A percentile compares a stretch with the other conserved stretches of the same genome.
Evolutionary conservation across 2,113 vertebrate species (phyloP).

Genomic region (Mionectes macconnelli): DNA sequence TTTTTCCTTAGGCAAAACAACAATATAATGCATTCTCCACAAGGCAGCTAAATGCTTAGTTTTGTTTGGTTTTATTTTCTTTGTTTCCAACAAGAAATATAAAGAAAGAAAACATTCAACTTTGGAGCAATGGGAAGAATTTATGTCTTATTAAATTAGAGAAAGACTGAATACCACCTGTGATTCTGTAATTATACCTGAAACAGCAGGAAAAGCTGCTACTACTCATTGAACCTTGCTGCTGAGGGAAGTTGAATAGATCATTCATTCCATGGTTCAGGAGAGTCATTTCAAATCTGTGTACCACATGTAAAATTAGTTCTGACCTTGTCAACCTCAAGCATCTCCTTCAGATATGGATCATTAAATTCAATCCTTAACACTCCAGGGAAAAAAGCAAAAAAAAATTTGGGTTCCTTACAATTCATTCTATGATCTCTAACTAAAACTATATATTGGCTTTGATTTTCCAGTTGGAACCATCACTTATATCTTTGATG

Average conservation of each 20-base stretch:
- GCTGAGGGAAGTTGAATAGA: conserved; percentile 45
- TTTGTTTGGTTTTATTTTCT: not conserved
- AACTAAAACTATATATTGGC: not conserved
- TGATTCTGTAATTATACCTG: conserved; percentile 25
- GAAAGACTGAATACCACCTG: conserved; percentile 14
- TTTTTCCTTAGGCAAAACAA: not conserved
- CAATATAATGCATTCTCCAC: not conserved
- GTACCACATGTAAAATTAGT: conserved; percentile 61
- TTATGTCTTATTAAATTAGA: conserved; percentile 41
- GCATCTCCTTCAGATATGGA: conserved; percentile 49
- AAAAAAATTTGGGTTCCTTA: not conserved
- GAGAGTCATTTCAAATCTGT: conserved; percentile 52
- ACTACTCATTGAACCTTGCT: conserved; percentile 7
- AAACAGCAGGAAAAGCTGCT: conserved; percentile 50
- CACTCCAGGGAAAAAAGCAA: not conserved
- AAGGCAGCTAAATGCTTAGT: not conserved
- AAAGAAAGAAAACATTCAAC: not conserved
- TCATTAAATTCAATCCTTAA: conserved; percentile 62
- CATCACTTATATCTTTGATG: not conserved
- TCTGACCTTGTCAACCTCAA: conserved; percentile 50
- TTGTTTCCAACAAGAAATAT: not conserved
- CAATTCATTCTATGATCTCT: not conserved
- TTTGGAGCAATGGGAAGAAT: not conserved
- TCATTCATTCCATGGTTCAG: conserved; percentile 45
- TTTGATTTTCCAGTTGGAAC: conserved; percentile 21